These are phyloP conservation scores for Sarcophilus harrisii DNA, from an alignment of 2,797 vertebrate species.

Conservation along the genomic window DNA sequence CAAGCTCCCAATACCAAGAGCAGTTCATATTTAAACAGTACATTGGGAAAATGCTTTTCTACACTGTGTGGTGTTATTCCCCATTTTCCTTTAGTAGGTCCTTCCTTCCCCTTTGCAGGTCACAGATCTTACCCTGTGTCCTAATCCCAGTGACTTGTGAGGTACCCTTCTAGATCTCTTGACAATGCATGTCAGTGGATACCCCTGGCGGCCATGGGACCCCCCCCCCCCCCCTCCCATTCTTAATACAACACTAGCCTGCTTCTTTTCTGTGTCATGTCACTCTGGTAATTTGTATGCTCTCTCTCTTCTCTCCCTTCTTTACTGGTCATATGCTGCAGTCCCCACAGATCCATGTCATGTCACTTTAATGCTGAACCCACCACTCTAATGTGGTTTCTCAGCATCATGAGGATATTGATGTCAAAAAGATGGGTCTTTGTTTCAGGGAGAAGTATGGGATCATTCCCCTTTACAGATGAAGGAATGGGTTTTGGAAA, in stretches of 20 bases:
- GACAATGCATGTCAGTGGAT: not conserved
- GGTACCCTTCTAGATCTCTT: not conserved
- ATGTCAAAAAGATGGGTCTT: not conserved
- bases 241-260: not conserved
- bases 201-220: not conserved
- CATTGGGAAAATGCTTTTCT: not conserved
- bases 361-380: not conserved
- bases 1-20: not conserved
- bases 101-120: not conserved
- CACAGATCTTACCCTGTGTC: not conserved
- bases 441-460: not conserved
- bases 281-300: not conserved
- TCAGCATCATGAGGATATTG: not conserved
- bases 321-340: not conserved
- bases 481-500: not conserved
- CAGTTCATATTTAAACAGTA: not conserved
- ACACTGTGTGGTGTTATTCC: not conserved
- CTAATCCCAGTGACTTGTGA: not conserved
- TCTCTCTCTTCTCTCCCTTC: not conserved
- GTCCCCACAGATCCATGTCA: not conserved
- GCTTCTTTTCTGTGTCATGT: not conserved
- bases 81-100: not conserved
- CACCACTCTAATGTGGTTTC: not conserved
- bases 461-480: not conserved
- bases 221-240: not conserved